These are phyloP conservation scores for Augochlorella aurata DNA, from an alignment of 2,888 invertebrate genomes.

Conservation along the genomic window DNA sequence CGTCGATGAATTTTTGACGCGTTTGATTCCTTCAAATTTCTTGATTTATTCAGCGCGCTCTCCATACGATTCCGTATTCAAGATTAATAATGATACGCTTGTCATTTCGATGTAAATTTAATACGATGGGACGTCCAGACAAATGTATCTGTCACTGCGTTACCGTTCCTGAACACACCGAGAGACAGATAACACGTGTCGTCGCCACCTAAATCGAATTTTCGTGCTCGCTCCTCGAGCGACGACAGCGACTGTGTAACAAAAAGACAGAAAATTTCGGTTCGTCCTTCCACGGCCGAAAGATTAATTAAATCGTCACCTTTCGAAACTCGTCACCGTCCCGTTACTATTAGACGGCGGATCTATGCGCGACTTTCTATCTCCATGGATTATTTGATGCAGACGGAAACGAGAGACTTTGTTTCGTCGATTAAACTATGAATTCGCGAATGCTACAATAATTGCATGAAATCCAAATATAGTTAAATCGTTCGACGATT, in stretches of 20 bases:
- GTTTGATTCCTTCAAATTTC: not conserved
- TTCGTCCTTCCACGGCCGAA: not conserved
- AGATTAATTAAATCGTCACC: not conserved
- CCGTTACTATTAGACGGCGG: not conserved
- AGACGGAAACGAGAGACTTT: too few relatives aligned
- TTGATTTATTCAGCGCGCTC: conserved; percentile 6
- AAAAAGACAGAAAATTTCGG: conserved; percentile 46
- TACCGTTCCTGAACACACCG: conserved; percentile 60
- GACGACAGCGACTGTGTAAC: conserved; percentile 31
- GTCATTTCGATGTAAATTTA: conserved; percentile 60
- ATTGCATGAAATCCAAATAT: too few relatives aligned
- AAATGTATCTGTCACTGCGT: conserved; percentile 63
- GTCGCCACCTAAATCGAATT: conserved; percentile 62
- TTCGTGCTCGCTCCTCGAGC: conserved; percentile 37
- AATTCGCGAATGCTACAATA: too few relatives aligned
- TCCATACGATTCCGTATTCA: conserved; percentile 8
- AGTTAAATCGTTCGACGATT: too few relatives aligned
- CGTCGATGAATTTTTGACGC: not conserved
- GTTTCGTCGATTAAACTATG: not conserved
- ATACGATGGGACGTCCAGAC: conserved; percentile 57
- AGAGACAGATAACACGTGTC: conserved; percentile 66
- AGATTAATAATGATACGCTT: conserved; percentile 61
- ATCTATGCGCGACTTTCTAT: not conserved
- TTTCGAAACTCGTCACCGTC: not conserved
- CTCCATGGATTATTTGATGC: too few relatives aligned